These are phyloP conservation scores for Bombus ignitus DNA, from an alignment of 1,140 invertebrate genomes.

Conservation along the genomic window DNA sequence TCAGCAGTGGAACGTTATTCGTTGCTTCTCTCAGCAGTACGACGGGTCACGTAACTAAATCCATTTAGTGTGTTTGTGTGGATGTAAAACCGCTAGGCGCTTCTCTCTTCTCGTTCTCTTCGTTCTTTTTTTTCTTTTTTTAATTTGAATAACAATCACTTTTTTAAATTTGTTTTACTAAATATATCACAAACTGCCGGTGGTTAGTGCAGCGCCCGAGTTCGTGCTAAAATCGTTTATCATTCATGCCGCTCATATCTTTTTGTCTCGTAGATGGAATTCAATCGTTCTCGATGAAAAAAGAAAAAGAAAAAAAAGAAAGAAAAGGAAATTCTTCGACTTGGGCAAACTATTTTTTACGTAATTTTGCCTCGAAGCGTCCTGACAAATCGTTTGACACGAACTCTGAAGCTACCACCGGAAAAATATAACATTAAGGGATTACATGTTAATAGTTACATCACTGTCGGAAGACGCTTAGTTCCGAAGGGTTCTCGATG, in stretches of 20 bases:
- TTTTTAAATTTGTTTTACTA: slow-evolving; percentile 78
- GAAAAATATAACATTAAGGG: slow-evolving; percentile 82
- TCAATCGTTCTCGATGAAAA: background rate
- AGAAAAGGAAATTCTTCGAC: background rate
- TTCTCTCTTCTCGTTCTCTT: slow-evolving; percentile 30
- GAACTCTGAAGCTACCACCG: slow-evolving; percentile 72
- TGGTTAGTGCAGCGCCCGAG: slow-evolving; percentile 68
- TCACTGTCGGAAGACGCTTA: slow-evolving; percentile 75
- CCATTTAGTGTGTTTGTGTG: slow-evolving; percentile 72
- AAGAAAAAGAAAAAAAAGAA: too few species aligned
- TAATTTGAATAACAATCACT: slow-evolving; percentile 81
- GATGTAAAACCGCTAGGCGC: slow-evolving; percentile 80
- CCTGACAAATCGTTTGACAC: slow-evolving; percentile 16
- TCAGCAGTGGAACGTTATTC: slow-evolving; percentile 47
- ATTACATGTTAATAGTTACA: slow-evolving; percentile 82
- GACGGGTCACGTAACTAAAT: slow-evolving; percentile 53
- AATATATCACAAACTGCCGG: slow-evolving; percentile 82
- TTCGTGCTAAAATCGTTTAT: slow-evolving; percentile 58
- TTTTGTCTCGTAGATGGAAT: background rate
- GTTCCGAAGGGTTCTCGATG: slow-evolving; percentile 58
- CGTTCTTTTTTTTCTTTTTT: slow-evolving; percentile 53
- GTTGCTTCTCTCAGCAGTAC: slow-evolving; percentile 59
- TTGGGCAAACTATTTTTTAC: background rate
- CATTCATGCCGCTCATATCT: background rate
- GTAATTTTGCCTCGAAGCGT: background rate